Conservation (phyloP, 2,797 vertebrate genomes). For the Thripadectes ignobilis region DNA sequence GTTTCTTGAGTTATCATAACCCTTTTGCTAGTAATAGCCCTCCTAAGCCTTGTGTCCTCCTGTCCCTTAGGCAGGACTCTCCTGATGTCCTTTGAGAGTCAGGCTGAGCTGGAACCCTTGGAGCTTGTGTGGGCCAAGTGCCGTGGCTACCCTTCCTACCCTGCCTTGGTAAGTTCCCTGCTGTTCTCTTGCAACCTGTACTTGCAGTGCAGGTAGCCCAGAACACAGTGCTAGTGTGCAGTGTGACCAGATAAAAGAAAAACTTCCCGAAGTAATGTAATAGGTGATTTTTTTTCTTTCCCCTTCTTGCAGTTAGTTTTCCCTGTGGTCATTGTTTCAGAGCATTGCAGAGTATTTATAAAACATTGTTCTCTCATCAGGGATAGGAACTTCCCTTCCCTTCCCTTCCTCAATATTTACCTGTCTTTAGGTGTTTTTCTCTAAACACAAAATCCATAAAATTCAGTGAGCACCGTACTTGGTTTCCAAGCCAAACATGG, state of each 20-base stretch:
- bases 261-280: background rate
- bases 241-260: background rate
- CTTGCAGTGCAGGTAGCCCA: background rate
- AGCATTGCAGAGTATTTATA: background rate
- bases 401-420: background rate
- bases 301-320: background rate
- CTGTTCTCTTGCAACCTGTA: background rate
- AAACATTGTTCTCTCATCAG: background rate
- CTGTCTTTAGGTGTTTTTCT: background rate
- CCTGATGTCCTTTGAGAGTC: conserved; percentile 84
- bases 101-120: conserved; percentile 88
- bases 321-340: background rate
- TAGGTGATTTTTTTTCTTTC: background rate
- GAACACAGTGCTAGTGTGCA: background rate
- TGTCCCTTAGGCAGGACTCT: conserved; percentile 80
- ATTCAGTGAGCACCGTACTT: background rate
- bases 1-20: background rate
- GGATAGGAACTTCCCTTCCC: background rate
- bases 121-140: conserved; percentile 99
- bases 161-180: conserved; percentile 88
- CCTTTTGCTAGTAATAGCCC: background rate
- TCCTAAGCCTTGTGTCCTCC: background rate
- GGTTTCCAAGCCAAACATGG: background rate
- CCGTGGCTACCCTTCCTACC: conserved; percentile 97
- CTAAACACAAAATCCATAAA: background rate